Conservation (phyloP, 1,140 invertebrate genomes). For the Papilio xuthus region DNA sequence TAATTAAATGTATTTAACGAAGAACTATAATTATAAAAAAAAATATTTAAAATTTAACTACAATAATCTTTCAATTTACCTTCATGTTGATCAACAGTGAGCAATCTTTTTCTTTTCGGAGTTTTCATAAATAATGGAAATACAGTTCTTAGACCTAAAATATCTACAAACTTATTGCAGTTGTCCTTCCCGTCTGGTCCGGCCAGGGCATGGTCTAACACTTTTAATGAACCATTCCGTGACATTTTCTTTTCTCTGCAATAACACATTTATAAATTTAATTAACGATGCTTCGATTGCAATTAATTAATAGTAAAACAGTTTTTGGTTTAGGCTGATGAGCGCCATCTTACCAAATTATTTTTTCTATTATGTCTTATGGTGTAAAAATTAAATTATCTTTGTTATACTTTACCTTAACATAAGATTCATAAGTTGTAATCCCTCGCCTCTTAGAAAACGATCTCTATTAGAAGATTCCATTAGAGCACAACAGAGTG, state of each 20-base stretch:
- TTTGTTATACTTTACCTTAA: conserved; percentile 84
- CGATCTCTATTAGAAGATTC: conserved; percentile 92
- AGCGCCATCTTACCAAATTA: not conserved
- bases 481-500: conserved; percentile 96
- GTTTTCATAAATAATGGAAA: conserved; percentile 99
- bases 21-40: not conserved
- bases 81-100: conserved; percentile 96
- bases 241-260: conserved; percentile 97
- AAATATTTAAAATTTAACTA: not conserved
- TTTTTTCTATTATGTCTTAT: not conserved
- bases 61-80: conserved; percentile 78
- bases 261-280: conserved; percentile 40
- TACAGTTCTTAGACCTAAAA: conserved; percentile 96
- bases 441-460: conserved; percentile 96
- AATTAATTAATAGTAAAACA: not conserved
- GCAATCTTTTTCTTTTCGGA: conserved; percentile 93
- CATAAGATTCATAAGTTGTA: conserved; percentile 99
- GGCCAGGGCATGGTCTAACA: conserved; percentile 97
- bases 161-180: conserved; percentile 99
- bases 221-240: conserved; percentile 97
- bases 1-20: not conserved
- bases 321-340: not conserved
- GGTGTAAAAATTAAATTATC: not conserved
- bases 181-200: conserved; percentile 96
- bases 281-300: not conserved